Conservation (phyloP, 2,113 vertebrate genomes). For the Microtus richardsoni region DNA sequence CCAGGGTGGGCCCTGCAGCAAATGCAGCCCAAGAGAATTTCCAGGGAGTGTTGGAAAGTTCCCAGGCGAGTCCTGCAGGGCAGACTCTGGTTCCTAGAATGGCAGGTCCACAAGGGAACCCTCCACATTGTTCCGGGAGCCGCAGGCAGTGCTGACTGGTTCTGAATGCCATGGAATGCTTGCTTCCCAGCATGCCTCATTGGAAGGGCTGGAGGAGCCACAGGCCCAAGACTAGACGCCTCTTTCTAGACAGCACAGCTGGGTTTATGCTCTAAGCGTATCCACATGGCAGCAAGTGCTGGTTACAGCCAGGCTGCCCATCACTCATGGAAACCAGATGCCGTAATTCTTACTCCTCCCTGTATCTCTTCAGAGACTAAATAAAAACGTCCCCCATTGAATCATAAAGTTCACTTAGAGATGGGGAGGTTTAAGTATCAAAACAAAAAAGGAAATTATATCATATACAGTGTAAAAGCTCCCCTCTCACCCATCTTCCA, state of each 20-base stretch:
- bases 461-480: not conserved
- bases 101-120: not conserved
- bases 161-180: not conserved
- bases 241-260: not conserved
- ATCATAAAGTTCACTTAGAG: not conserved
- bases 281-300: not conserved
- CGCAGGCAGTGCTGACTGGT: accelerated
- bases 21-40: not conserved
- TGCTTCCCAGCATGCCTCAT: not conserved
- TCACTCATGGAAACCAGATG: accelerated
- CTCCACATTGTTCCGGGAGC: not conserved
- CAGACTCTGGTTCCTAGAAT: not conserved
- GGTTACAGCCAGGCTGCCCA: not conserved
- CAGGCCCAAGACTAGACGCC: not conserved
- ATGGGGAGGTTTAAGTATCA: not conserved
- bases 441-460: not conserved
- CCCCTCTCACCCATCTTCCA: not conserved
- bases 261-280: not conserved
- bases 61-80: not conserved
- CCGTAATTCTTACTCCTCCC: not conserved
- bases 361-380: not conserved
- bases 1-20: not conserved
- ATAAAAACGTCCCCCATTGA: not conserved
- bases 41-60: not conserved
- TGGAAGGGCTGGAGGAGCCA: not conserved